Base-by-base conservation (phyloP, 2,113 vertebrate genomes). In the Cebidichthys violaceus region DNA sequence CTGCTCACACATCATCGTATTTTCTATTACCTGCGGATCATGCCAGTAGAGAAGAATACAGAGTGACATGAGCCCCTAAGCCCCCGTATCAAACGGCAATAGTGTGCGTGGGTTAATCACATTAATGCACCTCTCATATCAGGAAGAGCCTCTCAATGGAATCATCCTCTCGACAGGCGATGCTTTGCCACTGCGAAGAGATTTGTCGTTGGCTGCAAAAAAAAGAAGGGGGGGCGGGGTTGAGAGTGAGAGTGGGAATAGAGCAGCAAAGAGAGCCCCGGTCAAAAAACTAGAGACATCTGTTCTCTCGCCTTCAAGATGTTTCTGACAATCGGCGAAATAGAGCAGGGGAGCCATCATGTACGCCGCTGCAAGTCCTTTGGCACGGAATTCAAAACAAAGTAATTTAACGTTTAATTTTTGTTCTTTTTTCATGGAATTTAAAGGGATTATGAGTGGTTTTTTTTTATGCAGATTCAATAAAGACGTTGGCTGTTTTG, bases 51-150 rank as follows among this genome's bases (percentile, higher is more conserved):
- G 77, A 84, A 81, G 83, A 88, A 88, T 81, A 35, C 68, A 45
- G 74, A 54, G 75, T 69, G 88, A 87, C 79, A 82, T 35, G 76
- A 87, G 83, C 73, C 85, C 77, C 74, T 83, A 84, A 88, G 89
- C 81, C 62, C 74, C 76, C 70, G 80, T 68, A 87, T 92, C 71
- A 86, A 86, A 87, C 81, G 9, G 84, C 84, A 87, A 82, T 81
- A 86, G 84, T 41, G 83, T 91, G 82, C 83, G 90, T 90, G 92
- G 86, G 89, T 90, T 93, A 92, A 92, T 93, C 83, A 86, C 90
- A 77, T 92, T 89, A 93, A 92, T 90, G 89, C 89, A 87, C 88
- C 84, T 86, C 86, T 93, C 90, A 86, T 89, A 91, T 84, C 90
- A 88, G 85, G 85, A 90, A 85, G 86, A 81, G 89, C 68, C 86